These are phyloP conservation scores for Psephotus haematonotus DNA, from an alignment of 2,113 vertebrate species.

Conservation along the genomic window DNA sequence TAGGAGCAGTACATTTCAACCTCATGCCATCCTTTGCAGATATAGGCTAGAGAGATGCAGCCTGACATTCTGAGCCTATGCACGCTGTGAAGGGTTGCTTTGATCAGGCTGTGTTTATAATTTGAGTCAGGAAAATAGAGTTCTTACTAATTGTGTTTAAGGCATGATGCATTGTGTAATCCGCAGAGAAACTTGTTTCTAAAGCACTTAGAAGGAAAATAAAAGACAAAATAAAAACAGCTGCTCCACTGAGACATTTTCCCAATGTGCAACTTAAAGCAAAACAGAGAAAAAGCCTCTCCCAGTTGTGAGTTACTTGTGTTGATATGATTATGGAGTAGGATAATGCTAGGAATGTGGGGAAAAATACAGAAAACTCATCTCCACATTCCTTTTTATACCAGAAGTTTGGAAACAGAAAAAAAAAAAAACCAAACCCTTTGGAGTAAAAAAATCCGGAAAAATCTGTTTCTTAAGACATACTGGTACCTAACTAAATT, in stretches of 20 bases:
- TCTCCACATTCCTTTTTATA: background rate
- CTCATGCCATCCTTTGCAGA: background rate
- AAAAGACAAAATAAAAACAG: background rate
- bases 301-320: background rate
- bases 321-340: background rate
- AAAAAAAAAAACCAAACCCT: background rate
- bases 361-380: background rate
- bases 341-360: background rate
- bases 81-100: slow-evolving; percentile 15
- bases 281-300: background rate
- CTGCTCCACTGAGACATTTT: slow-evolving; percentile 51
- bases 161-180: slow-evolving; percentile 22
- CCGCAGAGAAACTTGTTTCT: slow-evolving; percentile 3
- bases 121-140: slow-evolving; percentile 34
- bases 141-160: slow-evolving; percentile 49
- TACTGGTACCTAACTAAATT: background rate
- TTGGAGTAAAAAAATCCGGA: background rate
- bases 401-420: background rate
- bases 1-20: background rate
- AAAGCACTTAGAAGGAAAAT: background rate
- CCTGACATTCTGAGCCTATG: slow-evolving; percentile 19
- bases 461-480: background rate
- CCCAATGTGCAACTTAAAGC: background rate
- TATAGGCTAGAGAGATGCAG: background rate
- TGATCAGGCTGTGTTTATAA: slow-evolving; percentile 44